A percentile compares a stretch with the other conserved stretches of the same genome.
These are phyloP conservation scores for Clarias magur DNA, from an alignment of 2,113 vertebrate genomes.

Conservation along the genomic window DNA sequence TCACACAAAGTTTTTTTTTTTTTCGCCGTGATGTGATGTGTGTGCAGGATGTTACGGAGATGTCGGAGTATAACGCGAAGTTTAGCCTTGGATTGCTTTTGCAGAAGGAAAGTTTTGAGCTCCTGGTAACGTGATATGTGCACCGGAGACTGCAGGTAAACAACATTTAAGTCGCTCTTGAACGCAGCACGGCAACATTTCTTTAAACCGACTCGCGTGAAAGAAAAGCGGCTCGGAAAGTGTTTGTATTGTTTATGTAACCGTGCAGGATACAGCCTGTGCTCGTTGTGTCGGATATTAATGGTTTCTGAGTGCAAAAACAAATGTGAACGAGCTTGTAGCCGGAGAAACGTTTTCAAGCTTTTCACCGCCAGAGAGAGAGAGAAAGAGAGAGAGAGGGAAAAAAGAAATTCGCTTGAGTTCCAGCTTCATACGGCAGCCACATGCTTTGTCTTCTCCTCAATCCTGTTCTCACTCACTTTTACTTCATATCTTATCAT, in stretches of 20 bases:
- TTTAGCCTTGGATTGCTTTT: neutral
- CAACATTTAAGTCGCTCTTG: neutral
- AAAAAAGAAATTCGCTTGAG: neutral
- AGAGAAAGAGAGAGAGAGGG: neutral
- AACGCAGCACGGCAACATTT: neutral
- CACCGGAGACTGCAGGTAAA: constrained; percentile 41
- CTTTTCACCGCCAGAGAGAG: neutral
- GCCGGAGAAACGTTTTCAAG: neutral
- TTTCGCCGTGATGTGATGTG: neutral
- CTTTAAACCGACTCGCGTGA: neutral
- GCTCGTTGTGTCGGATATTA: neutral
- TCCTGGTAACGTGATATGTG: neutral
- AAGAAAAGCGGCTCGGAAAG: neutral
- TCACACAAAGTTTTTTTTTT: neutral
- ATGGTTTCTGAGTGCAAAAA: neutral
- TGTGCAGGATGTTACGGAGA: neutral
- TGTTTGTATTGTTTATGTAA: neutral
- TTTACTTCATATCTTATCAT: neutral
- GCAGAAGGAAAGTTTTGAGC: constrained; percentile 1
- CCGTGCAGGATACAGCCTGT: rapidly evolving
- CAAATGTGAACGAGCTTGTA: neutral
- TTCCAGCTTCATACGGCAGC: neutral
- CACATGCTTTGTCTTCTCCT: neutral
- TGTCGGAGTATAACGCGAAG: neutral
- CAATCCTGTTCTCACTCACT: neutral